These are phyloP conservation scores for Brachionus angularis DNA, from an alignment of 1,140 invertebrate species.

Conservation along the genomic window DNA sequence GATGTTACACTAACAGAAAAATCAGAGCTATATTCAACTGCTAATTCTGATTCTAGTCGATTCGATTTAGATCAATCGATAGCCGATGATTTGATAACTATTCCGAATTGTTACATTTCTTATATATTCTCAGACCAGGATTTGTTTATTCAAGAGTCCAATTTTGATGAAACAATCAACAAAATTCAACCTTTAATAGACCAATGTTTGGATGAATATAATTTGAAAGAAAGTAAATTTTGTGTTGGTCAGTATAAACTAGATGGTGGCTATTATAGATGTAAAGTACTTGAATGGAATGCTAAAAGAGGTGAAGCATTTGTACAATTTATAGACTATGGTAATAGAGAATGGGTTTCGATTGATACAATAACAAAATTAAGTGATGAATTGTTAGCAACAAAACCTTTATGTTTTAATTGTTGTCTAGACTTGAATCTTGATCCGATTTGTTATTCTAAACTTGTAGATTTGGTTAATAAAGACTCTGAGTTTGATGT, in stretches of 20 bases:
- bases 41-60: slow-evolving; percentile 32
- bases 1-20: no score
- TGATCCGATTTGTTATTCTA: background rate
- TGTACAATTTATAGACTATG: slow-evolving; percentile 15
- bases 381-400: background rate
- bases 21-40: slow-evolving; percentile 15
- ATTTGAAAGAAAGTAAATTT: background rate
- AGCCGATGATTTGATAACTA: background rate
- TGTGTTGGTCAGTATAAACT: slow-evolving; percentile 25
- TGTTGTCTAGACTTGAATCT: background rate
- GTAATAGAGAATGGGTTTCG: slow-evolving; percentile 16
- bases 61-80: background rate
- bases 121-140: slow-evolving; percentile 1
- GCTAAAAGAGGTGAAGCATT: background rate
- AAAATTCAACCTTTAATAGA: slow-evolving; percentile 20
- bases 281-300: slow-evolving; percentile 13
- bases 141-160: slow-evolving; percentile 26
- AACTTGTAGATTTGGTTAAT: slow-evolving; percentile 28
- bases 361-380: slow-evolving; percentile 27
- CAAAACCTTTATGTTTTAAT: background rate
- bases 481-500: slow-evolving; percentile 2
- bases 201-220: slow-evolving; percentile 3
- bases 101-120: background rate
- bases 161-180: slow-evolving; percentile 21
- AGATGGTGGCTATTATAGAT: slow-evolving; percentile 24